phyloP scores from a whole-genome alignment of 2,113 vertebrate species.

The Sitta europaea region DNA sequence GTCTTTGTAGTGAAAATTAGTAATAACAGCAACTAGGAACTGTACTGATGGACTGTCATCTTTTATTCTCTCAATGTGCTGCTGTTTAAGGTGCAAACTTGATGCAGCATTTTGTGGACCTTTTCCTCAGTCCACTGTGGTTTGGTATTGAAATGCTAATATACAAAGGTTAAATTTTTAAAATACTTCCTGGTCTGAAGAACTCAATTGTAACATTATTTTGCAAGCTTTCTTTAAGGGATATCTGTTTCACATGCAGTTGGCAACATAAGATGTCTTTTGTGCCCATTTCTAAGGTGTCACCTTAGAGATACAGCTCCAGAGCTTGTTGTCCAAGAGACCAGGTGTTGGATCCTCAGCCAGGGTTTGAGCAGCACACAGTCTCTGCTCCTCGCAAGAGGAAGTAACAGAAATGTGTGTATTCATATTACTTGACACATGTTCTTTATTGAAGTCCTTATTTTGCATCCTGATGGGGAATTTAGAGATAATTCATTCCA shows the following conservation, averaged over 20 bases:
- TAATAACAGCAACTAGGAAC: not conserved
- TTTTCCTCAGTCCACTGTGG: not conserved
- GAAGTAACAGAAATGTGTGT: not conserved
- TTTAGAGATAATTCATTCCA: not conserved
- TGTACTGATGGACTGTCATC: not conserved
- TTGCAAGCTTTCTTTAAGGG: not conserved
- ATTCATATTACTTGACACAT: not conserved
- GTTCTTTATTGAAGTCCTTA: not conserved
- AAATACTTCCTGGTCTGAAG: not conserved
- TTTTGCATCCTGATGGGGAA: not conserved
- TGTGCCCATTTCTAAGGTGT: not conserved
- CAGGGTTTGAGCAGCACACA: not conserved
- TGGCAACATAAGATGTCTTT: not conserved
- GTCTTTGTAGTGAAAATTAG: not conserved
- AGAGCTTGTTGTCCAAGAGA: not conserved
- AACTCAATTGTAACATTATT: not conserved
- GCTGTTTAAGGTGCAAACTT: not conserved
- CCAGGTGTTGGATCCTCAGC: not conserved
- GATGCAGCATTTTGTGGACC: not conserved
- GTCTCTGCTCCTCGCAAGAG: not conserved
- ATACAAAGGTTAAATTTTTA: not conserved
- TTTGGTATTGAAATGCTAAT: not conserved
- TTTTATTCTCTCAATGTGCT: not conserved
- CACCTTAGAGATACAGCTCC: not conserved
- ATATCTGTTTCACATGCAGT: not conserved